These are phyloP conservation scores for Puntigrus tetrazona DNA, from an alignment of 2,113 vertebrate species.

Conservation along the genomic window DNA sequence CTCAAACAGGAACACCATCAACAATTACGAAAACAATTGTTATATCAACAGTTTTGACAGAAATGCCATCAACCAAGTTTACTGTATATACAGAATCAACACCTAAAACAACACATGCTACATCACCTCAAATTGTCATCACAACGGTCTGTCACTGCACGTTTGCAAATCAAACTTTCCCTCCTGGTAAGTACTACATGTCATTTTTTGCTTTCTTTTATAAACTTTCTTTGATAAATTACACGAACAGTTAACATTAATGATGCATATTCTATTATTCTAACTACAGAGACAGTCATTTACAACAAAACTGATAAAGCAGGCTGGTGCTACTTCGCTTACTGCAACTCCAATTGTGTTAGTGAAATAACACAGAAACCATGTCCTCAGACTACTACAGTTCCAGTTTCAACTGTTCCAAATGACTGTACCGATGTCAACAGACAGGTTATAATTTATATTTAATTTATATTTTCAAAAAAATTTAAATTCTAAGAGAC, in stretches of 20 bases:
- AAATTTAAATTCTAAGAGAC: background rate
- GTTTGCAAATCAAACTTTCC: constrained; percentile 52
- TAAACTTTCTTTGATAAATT: background rate
- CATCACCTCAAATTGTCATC: background rate
- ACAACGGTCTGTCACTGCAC: constrained; percentile 62
- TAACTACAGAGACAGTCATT: constrained; percentile 71
- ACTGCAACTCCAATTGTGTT: constrained; percentile 73
- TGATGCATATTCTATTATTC: background rate
- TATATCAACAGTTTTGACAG: background rate
- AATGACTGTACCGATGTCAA: constrained; percentile 47
- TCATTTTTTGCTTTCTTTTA: background rate
- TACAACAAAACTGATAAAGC: constrained; percentile 75
- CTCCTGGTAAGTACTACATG: constrained; percentile 57
- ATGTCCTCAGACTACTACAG: constrained; percentile 58
- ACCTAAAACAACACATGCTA: background rate
- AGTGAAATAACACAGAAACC: constrained; percentile 56
- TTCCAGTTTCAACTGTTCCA: constrained; percentile 28
- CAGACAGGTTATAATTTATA: constrained; percentile 64
- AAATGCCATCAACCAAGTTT: background rate
- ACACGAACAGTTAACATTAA: background rate
- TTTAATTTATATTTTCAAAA: background rate
- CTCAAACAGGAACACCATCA: background rate
- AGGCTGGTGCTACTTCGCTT: constrained; percentile 74
- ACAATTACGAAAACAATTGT: background rate
- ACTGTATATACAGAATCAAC: background rate